These are phyloP conservation scores for Microctonus brassicae DNA, from an alignment of 2,888 invertebrate species.

Conservation along the genomic window DNA sequence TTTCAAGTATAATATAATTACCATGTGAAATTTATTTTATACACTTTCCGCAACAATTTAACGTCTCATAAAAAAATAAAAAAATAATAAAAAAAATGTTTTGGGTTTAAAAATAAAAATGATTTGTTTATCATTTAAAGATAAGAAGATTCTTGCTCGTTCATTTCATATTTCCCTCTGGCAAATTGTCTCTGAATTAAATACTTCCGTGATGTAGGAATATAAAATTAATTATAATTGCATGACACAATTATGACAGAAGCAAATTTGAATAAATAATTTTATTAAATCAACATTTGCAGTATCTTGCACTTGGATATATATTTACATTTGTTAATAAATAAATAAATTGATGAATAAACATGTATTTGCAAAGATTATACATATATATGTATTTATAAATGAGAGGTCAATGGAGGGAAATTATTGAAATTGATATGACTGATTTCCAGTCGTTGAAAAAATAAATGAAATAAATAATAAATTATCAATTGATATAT, in stretches of 20 bases:
- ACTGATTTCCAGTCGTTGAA: conserved; percentile 21
- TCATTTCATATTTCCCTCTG: neutral
- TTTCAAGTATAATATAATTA: conserved; percentile 7
- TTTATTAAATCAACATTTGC: conserved; percentile 4
- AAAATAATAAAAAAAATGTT: too few relatives aligned
- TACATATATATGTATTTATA: conserved; percentile 9
- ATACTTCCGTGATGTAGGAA: neutral
- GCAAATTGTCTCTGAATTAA: neutral
- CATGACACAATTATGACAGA: neutral
- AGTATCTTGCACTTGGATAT: conserved; percentile 12
- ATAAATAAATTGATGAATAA: too few relatives aligned
- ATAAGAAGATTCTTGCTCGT: neutral
- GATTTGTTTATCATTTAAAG: neutral
- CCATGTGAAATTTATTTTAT: conserved; percentile 23
- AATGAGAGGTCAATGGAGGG: conserved; percentile 1
- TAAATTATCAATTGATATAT: neutral
- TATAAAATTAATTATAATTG: neutral
- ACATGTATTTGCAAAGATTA: neutral
- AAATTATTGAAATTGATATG: conserved; percentile 31
- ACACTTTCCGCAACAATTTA: conserved; percentile 29
- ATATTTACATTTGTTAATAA: too few relatives aligned
- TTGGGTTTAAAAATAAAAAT: too few relatives aligned
- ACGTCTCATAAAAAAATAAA: conserved; percentile 23
- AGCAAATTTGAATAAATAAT: conserved; percentile 17
- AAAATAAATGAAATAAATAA: conserved; percentile 3